Evolutionary conservation across 2,888 invertebrate genomes (phyloP), one percentile per base, ranked within the genome.

Genomic region (Agonopterix heracliana): DNA sequence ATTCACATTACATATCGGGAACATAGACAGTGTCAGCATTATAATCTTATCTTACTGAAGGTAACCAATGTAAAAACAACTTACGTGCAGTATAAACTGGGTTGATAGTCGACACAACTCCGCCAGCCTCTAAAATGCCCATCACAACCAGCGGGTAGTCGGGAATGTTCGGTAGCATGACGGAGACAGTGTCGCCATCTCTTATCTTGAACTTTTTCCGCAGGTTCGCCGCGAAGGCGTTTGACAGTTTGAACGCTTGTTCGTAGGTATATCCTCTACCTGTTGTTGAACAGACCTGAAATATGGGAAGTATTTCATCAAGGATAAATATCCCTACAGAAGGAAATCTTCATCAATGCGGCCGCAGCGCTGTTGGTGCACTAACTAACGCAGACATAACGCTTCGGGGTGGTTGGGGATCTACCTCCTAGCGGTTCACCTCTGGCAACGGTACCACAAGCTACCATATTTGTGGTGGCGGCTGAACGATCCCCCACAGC

Each of bases 141-240:
- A 94, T 66, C 9, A 90, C 71, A 1, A 91, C 90, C 10, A 95
- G 80, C 0, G 93, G 90, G 65, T 90, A 93, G 74, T 96, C 96
- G 0, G 95, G 95, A 17, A 92, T 64, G 71, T 96, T 96, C 0
- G 95, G 94, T 49, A 95, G 67, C 64, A 94, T 90, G 5, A 96
- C 61, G 0, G 93, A 93, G 1, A 95, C 73, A 0, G 93, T 89
- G 63, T 95, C 93, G 0, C 92, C 92, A 55, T 90, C 90, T 47
- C 78, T 78, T 10, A 95, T 71, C 51, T 92, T 92, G 47, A 94
- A 89, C 66, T 92, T 92, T 17, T 82, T 89, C 45, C 93, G 89
- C 47, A 95, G 88, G 55, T 91, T 90, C 0, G 92, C 91, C 0
- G 93, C 91, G 51, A 95, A 91, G 45, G 92, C 91, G 47, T 89